These are phyloP conservation scores for Herminia tarsipennalis DNA, from an alignment of 2,888 invertebrate genomes.

Conservation along the genomic window DNA sequence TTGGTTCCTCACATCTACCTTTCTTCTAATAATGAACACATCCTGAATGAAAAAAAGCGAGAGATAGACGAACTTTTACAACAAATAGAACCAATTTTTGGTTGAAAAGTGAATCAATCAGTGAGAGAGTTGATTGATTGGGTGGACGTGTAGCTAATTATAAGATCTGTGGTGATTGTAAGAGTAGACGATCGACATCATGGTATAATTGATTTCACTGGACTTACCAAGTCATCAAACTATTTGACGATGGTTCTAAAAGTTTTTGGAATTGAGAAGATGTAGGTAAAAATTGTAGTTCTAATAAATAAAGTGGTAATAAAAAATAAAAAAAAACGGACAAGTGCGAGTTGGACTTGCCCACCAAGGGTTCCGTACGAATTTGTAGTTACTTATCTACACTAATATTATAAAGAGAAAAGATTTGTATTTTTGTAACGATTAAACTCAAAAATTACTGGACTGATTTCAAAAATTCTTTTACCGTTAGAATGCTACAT, in stretches of 20 bases:
- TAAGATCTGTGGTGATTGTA: slow-evolving; percentile 62
- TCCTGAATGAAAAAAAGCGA: slow-evolving; percentile 7
- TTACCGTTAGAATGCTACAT: too few species aligned
- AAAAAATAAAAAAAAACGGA: too few species aligned
- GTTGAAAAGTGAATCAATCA: slow-evolving; percentile 51
- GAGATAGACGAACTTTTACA: slow-evolving; percentile 29
- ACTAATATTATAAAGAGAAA: too few species aligned
- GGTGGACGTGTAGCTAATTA: slow-evolving; percentile 70
- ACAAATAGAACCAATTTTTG: slow-evolving; percentile 52
- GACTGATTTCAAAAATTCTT: too few species aligned
- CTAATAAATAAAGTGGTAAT: too few species aligned
- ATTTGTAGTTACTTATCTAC: too few species aligned
- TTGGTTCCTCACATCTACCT: too few species aligned
- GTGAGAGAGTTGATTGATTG: slow-evolving; percentile 64
- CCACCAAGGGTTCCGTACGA: too few species aligned
- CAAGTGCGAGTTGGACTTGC: too few species aligned
- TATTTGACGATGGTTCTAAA: slow-evolving; percentile 62
- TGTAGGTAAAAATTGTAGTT: not conserved
- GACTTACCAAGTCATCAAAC: slow-evolving; percentile 56
- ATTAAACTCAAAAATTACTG: too few species aligned
- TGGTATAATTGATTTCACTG: slow-evolving; percentile 79
- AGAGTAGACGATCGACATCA: slow-evolving; percentile 61
- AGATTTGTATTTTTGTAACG: too few species aligned
- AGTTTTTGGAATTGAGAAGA: slow-evolving; percentile 38
- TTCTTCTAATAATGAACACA: not conserved